Conservation (phyloP, 92 coral and sea anemone genomes). For the Parazoanthus swiftii region DNA sequence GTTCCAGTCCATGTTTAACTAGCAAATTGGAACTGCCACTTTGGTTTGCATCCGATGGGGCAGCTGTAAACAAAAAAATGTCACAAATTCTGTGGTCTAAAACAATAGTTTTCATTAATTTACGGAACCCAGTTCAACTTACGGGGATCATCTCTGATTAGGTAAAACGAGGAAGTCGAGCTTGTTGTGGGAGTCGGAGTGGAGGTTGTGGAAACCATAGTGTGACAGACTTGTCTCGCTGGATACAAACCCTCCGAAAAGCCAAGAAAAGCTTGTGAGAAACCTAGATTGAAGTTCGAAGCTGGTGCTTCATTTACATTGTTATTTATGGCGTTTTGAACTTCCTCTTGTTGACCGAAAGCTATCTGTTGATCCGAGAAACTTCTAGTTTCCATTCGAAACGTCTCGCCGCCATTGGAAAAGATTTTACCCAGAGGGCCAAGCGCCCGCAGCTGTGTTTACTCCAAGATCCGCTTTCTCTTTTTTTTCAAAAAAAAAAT, state of each 20-base stretch:
- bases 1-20: slow-evolving; percentile 91
- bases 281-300: slow-evolving; percentile 27
- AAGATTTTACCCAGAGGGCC: slow-evolving; percentile 59
- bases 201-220: slow-evolving; percentile 90
- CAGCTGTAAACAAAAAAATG: slow-evolving; percentile 50
- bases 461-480: neutral
- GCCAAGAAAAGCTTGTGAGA: slow-evolving; percentile 45
- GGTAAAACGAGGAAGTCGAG: slow-evolving; percentile 78
- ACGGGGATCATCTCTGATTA: slow-evolving; percentile 74
- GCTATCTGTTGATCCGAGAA: slow-evolving; percentile 50
- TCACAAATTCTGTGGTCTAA: neutral
- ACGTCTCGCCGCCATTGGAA: slow-evolving; percentile 62
- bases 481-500: neutral
- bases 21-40: slow-evolving; percentile 80
- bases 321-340: slow-evolving; percentile 36
- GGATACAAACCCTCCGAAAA: slow-evolving; percentile 45
- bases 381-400: slow-evolving; percentile 58
- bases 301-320: slow-evolving; percentile 48
- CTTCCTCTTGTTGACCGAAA: slow-evolving; percentile 31
- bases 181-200: slow-evolving; percentile 78
- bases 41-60: slow-evolving; percentile 61
- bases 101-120: neutral
- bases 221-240: slow-evolving; percentile 22
- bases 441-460: slow-evolving; percentile 54
- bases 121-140: slow-evolving; percentile 33